Conservation (phyloP, 2,797 vertebrate genomes). For the Sebastes matsubarae region DNA sequence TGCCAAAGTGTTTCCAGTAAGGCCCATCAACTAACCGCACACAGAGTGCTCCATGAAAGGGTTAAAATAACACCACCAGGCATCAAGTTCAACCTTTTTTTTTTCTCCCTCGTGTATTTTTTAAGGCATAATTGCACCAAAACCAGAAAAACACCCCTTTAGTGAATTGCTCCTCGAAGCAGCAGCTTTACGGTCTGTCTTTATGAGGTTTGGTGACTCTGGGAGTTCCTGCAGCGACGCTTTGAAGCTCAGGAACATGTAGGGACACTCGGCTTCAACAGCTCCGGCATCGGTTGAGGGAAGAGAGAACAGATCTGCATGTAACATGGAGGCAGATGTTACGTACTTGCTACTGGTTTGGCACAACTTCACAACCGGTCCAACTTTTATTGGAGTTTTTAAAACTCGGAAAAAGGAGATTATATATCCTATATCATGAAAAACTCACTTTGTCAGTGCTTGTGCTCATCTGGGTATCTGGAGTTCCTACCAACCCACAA, state of each 20-base stretch:
- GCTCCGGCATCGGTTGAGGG: conserved; percentile 9
- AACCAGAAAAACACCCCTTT: conserved; percentile 49
- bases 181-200: conserved; percentile 24
- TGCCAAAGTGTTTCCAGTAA: conserved; percentile 38
- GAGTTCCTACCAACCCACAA: too few relatives aligned
- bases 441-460: too few relatives aligned
- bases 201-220: conserved; percentile 36
- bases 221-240: conserved; percentile 36
- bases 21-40: conserved; percentile 27
- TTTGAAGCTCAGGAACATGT: conserved; percentile 46
- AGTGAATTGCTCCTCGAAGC: conserved; percentile 5
- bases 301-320: background rate
- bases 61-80: conserved; percentile 49
- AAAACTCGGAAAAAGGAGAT: too few relatives aligned
- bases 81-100: background rate
- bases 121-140: conserved; percentile 44
- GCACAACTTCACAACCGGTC: background rate
- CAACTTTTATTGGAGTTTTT: background rate
- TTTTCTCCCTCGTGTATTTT: conserved; percentile 22
- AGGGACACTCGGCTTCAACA: conserved; percentile 9
- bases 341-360: conserved; percentile 9
- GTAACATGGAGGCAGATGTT: conserved; percentile 6
- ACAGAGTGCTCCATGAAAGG: conserved; percentile 27
- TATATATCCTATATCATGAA: too few relatives aligned
- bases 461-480: too few relatives aligned